Conservation (phyloP, 2,888 invertebrate species). For the Aleiodes leptofemur region DNA sequence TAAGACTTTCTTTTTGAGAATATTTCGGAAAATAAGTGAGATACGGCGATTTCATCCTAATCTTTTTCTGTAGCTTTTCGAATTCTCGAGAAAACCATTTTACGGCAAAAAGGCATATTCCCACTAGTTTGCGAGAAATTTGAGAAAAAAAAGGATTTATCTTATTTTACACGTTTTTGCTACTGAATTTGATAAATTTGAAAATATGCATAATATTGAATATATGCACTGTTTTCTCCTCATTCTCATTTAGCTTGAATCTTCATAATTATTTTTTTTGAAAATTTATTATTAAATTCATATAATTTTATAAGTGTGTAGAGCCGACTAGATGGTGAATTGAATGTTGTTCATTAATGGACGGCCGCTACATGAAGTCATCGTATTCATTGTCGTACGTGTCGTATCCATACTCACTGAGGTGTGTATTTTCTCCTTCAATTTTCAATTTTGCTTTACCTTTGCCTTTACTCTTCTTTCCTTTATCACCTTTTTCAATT, state of each 20-base stretch:
- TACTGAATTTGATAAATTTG: neutral
- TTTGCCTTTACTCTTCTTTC: slow-evolving; percentile 86
- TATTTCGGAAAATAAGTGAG: no score
- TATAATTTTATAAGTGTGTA: slow-evolving; percentile 47
- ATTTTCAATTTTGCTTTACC: slow-evolving; percentile 88
- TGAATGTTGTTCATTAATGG: slow-evolving; percentile 46
- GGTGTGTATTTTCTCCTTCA: slow-evolving; percentile 83
- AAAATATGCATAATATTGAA: slow-evolving; percentile 31
- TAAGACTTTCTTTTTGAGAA: no score
- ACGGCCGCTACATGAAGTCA: slow-evolving; percentile 85
- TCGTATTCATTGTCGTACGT: slow-evolving; percentile 84
- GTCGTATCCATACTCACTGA: slow-evolving; percentile 80
- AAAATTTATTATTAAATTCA: slow-evolving; percentile 23
- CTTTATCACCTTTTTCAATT: slow-evolving; percentile 87
- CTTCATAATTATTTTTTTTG: slow-evolving; percentile 1
- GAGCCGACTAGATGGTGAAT: slow-evolving; percentile 53
- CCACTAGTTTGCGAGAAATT: no score
- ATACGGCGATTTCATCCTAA: no score
- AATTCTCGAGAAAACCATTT: no score
- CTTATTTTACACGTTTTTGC: neutral
- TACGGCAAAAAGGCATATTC: no score
- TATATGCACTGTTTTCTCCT: slow-evolving; percentile 16
- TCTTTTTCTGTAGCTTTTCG: no score
- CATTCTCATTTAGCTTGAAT: neutral
- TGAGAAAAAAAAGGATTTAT: no score